Base-by-base conservation (phyloP, 2,888 invertebrate genomes). In the Campoletis raptor region DNA sequence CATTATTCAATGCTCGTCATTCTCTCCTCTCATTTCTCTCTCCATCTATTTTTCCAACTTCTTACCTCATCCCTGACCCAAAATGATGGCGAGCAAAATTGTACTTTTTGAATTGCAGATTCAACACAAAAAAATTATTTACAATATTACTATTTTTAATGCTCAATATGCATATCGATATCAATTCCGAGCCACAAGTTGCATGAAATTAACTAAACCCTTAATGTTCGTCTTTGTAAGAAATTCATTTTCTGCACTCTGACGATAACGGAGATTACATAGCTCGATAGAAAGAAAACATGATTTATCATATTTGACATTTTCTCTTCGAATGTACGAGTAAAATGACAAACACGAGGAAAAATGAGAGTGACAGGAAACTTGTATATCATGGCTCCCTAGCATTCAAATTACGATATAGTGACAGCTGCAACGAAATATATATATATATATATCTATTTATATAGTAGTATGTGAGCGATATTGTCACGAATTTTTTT, bases 301-400 rank as follows among this genome's bases (percentile, higher is more conserved):
- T 69, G 52, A 85, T 85, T 76, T 72, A 72, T 85, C 85, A 85
- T 81, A 64, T 85, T 81, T 85, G 85, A 85, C 81, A 54, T 85
- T 45, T 81, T 54, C 42, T 24, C 37, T 69, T 64, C 21, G 69
- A 74, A 84, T 74, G 66, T 45, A 48, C 80, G 30, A 48, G 48
- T 24, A 84, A 80, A 80, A 74, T 76, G 84, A 84, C 69, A 69
- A 70, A 80, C 69, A 70, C n/a, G 80, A 45, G 80, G 40, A 83
- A 66, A 73, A 66, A 76, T 45, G 76, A 66, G 76, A 81, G 81
- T 72, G 79, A 80, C 73, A 30, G 79, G 74, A 80, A 79, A 66
- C 66, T 48, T 67, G 66, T 67, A 57, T 30, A 42, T 78, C 79
- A 66, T n/a, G 69, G 73, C 37, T n/a, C 54, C 37, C 21, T 42